A percentile compares a stretch with the other conserved stretches of the same genome.
These are phyloP conservation scores for Tridacna crocea DNA, from an alignment of 2,888 invertebrate species.

Conservation along the genomic window DNA sequence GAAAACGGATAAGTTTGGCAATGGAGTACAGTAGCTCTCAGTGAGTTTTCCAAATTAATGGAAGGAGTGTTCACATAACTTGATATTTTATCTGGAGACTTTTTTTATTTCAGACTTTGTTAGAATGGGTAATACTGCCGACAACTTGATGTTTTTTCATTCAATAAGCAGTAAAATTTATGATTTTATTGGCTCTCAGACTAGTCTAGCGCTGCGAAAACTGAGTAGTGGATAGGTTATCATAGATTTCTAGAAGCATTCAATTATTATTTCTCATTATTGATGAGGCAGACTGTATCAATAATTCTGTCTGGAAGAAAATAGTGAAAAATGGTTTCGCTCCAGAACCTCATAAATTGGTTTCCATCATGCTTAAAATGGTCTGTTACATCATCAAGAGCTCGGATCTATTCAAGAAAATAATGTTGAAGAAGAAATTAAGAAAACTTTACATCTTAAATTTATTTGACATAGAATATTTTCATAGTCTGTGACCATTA, in stretches of 20 bases:
- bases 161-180: slow-evolving; percentile 10
- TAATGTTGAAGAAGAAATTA: no score
- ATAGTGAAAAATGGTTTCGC: neutral
- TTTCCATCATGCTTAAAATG: neutral
- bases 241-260: slow-evolving; percentile 24
- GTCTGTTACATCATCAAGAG: neutral
- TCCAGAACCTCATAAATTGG: no score
- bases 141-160: slow-evolving; percentile 21
- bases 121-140: slow-evolving; percentile 9
- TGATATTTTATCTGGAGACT: no score
- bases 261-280: slow-evolving; percentile 29
- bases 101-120: neutral
- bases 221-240: slow-evolving; percentile 18
- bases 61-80: no score
- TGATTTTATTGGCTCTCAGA: slow-evolving; percentile 22
- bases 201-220: slow-evolving; percentile 19
- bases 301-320: slow-evolving; percentile 11
- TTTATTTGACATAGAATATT: no score
- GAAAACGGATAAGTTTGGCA: no score
- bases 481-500: no score
- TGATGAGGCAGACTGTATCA: slow-evolving; percentile 7
- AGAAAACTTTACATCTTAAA: no score
- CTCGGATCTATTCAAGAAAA: no score
- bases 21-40: no score
- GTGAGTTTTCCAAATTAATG: no score